Percentiles rank a stretch among this genome's conserved stretches.
Evolutionary conservation across 2,888 invertebrate genomes (phyloP).

Genomic region (Lapara coniferarum): DNA sequence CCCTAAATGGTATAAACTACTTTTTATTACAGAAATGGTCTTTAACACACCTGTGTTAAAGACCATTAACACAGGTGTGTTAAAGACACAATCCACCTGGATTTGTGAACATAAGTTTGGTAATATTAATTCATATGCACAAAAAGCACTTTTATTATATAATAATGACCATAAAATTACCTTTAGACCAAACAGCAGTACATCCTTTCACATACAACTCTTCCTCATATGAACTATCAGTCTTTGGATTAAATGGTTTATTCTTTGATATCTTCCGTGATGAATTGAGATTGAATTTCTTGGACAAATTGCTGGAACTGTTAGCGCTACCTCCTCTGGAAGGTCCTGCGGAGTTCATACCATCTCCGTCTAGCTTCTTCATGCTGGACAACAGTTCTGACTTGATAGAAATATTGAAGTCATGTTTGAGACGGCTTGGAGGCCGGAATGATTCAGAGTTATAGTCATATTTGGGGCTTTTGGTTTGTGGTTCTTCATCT

Average conservation of each 20-base stretch:
- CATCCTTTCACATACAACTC: constrained; percentile 94
- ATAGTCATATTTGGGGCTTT: constrained; percentile 65
- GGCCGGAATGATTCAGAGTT: constrained; percentile 71
- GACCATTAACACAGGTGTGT: too few relatives aligned
- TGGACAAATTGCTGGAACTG: constrained; percentile 76
- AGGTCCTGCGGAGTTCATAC: constrained; percentile 52
- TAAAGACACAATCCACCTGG: too few relatives aligned
- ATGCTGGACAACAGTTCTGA: constrained; percentile 63
- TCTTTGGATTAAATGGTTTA: constrained; percentile 66
- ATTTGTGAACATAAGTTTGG: too few relatives aligned
- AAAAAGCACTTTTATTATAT: not conserved
- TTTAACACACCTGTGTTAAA: too few relatives aligned
- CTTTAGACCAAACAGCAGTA: constrained; percentile 92
- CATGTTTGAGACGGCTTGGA: constrained; percentile 69
- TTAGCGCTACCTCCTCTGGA: constrained; percentile 72
- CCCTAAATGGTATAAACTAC: too few relatives aligned
- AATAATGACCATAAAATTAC: constrained; percentile 50
- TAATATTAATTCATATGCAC: too few relatives aligned
- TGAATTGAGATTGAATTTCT: constrained; percentile 67
- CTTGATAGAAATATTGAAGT: constrained; percentile 77
- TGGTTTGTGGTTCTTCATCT: constrained; percentile 57
- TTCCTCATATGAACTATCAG: constrained; percentile 87
- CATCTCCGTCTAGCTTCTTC: constrained; percentile 62
- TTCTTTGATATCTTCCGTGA: constrained; percentile 48
- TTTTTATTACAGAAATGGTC: too few relatives aligned